These are phyloP conservation scores for Glaucomys volans DNA, from an alignment of 2,113 vertebrate genomes.

Conservation along the genomic window DNA sequence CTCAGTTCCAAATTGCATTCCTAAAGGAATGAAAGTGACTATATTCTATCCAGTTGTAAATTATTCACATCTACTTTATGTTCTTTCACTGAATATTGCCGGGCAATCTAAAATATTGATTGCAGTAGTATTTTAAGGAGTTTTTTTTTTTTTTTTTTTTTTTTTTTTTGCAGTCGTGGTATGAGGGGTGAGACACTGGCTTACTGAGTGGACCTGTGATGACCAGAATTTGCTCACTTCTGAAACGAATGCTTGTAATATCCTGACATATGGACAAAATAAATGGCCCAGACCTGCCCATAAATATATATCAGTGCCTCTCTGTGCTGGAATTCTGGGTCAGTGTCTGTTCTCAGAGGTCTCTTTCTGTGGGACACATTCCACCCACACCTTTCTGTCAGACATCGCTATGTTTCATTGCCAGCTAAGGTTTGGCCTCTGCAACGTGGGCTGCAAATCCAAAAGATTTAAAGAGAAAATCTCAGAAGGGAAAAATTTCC, in stretches of 20 bases:
- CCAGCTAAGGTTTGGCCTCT: constrained; percentile 62
- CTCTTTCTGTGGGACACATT: background rate
- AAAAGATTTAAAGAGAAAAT: constrained; percentile 75
- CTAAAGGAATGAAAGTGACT: constrained; percentile 19
- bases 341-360: constrained; percentile 11
- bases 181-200: background rate
- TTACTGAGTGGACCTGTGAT: background rate
- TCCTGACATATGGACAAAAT: constrained; percentile 60
- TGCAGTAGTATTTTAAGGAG: background rate
- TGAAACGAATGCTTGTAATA: constrained; percentile 53
- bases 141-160: constrained; percentile 66
- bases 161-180: constrained; percentile 12
- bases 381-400: constrained; percentile 17
- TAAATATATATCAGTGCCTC: constrained; percentile 28
- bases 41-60: background rate
- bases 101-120: background rate
- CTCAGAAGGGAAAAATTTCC: constrained; percentile 68
- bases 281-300: constrained; percentile 9
- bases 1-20: background rate
- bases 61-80: background rate
- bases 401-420: constrained; percentile 1
- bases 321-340: background rate
- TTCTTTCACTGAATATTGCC: background rate
- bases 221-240: constrained; percentile 21
- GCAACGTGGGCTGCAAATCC: background rate